Evolutionary conservation across 2,888 invertebrate genomes (phyloP), one percentile per base, ranked within the genome.

Genomic region (Falcaria lacertinaria): DNA sequence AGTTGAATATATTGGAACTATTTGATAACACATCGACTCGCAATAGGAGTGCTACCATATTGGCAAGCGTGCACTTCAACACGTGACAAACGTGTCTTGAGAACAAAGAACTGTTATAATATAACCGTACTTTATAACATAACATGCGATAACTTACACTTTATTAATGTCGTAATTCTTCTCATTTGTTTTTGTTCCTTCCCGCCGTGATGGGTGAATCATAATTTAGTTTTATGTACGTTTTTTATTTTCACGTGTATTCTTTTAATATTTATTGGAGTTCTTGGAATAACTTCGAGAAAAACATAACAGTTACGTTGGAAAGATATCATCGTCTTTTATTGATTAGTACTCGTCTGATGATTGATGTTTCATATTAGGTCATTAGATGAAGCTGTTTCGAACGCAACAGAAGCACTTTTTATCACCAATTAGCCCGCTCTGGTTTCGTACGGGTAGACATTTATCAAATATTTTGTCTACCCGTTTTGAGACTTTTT

Each of bases 21-120:
- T 37, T 22, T 22, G 37, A 37, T 37, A 37, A 37, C 25, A 37
- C 6, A 19, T 19, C 19, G 19, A 3, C 3, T 19, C 19, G 19
- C 19, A 19, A 19, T 19, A 19, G 3, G n/a, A n/a, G 25, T 25
- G 7, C 7, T 25, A 25, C 25, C 8, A 8, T 8, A 25, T 25
- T 19, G 7, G 25, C 5, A 19, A 2, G 6, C 25, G 25, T 25
- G 11, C 4, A 36, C 15, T 36, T 22, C 14, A 22, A 37, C 37
- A 37, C 37, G 37, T 37, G 37, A 37, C 25, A 25, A 22, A 37
- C 22, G 36, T 36, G 22, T 36, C 13, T 17, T 4, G 36, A 2
- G 13, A 36, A 36, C 22, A 36, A 36, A 36, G 15, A 28, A 11
- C 28, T 28, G 28, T 22, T 19, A 36, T 14, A 25, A 15, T 36